Base-by-base conservation (phyloP, 1,140 invertebrate species). In the Steinernema khuongi region DNA sequence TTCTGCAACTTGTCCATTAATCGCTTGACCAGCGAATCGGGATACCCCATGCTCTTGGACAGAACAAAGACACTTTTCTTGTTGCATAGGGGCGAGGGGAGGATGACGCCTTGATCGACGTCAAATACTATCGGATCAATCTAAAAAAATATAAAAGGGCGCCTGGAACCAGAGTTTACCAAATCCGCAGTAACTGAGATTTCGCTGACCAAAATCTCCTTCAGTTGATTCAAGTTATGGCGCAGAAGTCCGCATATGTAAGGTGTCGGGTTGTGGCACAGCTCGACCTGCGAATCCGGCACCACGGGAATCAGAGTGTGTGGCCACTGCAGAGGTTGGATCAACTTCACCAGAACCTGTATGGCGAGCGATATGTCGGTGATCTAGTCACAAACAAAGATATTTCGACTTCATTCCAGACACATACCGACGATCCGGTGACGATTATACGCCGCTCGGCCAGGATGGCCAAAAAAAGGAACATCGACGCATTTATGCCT, bases 281-380 rank as follows among this genome's bases (percentile, higher is more conserved):
- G 30, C 2, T 76, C 72, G 18, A 76, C 31, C 22, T 74, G 60
- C 14, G 71, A 74, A 50, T 76, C 74, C 26, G 74, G 74, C 28
- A 76, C 66, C n/a, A 76, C 31, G 11, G 74, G 74, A 36, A 76
- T 69, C 26, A 76, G 71, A 28, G 74, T 76, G 36, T 76, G 74
- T 17, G 74, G 74, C 74, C 74, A 76, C 29, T 30, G 19, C 41
- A 76, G 31, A 1, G 74, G 74, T 1, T 66, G 43, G 36, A 76
- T 66, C 1, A 76, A 19, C 26, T 43, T 36, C 26, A 68, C 73
- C 1, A 68, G 19, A 22, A 70, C 44, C 30, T 76, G 74, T 1
- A 76, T 72, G 0, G 66, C 72, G 14, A 31, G 70, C 22, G 73
- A 60, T 7, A 60, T 60, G 22, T 60, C 50, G 50, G 50, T 22